Percentiles rank a stretch among this genome's conserved stretches.
phyloP scores from a whole-genome alignment of 1,140 invertebrate genomes.

The Ceratosolen fusciceps region DNA sequence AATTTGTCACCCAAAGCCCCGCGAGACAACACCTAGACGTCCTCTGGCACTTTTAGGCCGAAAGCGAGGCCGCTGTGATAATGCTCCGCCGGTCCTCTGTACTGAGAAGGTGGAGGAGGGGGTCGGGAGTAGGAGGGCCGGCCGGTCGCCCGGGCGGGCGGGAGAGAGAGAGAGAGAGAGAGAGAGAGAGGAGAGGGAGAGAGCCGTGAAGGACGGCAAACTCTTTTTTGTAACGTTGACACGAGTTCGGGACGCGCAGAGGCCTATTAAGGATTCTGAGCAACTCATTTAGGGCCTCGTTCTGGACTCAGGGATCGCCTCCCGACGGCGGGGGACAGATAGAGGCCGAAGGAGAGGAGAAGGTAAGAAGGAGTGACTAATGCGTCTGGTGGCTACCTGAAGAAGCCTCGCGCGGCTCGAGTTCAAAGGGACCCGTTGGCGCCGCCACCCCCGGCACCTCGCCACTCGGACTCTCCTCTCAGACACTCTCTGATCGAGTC shows the following conservation, averaged over 20 bases:
- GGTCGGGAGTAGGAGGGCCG: background rate
- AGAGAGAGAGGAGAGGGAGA: background rate
- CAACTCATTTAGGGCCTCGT: constrained; percentile 68
- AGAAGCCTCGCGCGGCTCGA: constrained; percentile 65
- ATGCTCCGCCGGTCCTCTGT: no score
- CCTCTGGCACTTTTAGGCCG: no score
- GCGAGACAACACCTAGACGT: no score
- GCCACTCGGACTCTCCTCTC: constrained; percentile 50
- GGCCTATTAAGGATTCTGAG: constrained; percentile 68
- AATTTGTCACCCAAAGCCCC: no score
- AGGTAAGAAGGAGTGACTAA: constrained; percentile 69
- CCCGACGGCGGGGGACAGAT: constrained; percentile 42
- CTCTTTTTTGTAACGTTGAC: constrained; percentile 61
- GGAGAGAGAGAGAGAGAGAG: no score
- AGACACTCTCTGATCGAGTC: background rate
- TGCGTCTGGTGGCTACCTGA: constrained; percentile 72
- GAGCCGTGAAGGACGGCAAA: constrained; percentile 32
- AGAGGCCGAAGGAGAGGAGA: constrained; percentile 45
- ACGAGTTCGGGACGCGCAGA: constrained; percentile 59
- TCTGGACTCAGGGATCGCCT: background rate
- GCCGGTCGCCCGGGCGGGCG: no score
- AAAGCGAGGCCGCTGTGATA: no score
- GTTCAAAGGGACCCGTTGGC: constrained; percentile 71
- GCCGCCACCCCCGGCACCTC: constrained; percentile 62
- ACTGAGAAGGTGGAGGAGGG: no score